phyloP scores from a whole-genome alignment of 2,797 vertebrate genomes.

The Eulemur albifrons region DNA sequence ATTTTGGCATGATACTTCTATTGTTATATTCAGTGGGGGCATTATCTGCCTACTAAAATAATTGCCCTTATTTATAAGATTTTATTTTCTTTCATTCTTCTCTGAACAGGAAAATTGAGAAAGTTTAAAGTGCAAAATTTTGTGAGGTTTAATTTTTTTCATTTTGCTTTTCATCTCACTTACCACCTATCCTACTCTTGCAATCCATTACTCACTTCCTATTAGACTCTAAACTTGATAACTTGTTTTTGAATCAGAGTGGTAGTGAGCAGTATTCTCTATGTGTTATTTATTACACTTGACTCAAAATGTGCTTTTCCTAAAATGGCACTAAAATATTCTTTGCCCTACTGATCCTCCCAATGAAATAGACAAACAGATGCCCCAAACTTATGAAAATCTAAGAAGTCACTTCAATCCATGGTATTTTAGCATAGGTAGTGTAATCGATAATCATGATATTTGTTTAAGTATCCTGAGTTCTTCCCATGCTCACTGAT shows the following conservation, averaged over 20 bases:
- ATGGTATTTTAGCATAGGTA: neutral
- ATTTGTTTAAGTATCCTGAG: neutral
- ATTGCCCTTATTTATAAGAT: neutral
- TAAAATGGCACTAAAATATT: neutral
- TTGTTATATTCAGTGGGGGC: neutral
- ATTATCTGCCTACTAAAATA: neutral
- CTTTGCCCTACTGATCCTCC: neutral
- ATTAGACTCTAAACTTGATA: neutral
- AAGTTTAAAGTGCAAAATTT: neutral
- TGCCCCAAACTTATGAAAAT: neutral
- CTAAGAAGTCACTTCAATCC: neutral
- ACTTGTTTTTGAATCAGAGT: neutral
- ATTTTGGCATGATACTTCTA: neutral
- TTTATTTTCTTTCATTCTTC: neutral
- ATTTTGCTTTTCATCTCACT: neutral
- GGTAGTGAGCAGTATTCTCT: neutral
- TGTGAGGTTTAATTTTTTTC: neutral
- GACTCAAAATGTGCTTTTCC: neutral
- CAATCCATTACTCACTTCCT: neutral
- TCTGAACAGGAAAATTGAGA: neutral
- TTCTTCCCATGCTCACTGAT: neutral
- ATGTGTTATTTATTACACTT: neutral
- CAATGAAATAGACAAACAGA: neutral
- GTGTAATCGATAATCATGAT: neutral
- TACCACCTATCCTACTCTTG: neutral